phyloP scores from a whole-genome alignment of 2,797 vertebrate genomes.

The Dryobates pubescens region DNA sequence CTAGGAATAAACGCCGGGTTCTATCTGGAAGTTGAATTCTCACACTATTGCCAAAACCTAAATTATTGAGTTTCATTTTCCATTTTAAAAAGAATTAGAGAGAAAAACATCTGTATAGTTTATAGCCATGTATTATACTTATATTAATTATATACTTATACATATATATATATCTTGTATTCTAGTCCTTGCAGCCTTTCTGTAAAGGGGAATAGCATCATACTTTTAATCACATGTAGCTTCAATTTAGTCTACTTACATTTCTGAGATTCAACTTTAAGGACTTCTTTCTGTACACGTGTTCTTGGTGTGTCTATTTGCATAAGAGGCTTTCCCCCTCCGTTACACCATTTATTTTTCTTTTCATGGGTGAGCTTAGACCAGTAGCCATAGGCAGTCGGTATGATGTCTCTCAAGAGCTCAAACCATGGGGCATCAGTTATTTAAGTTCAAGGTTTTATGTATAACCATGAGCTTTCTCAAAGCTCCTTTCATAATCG shows the following conservation, averaged over 20 bases:
- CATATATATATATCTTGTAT: neutral
- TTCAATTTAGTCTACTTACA: neutral
- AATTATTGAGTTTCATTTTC: slow-evolving; percentile 8
- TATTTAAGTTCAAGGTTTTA: neutral
- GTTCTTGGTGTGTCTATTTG: neutral
- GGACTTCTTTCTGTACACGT: neutral
- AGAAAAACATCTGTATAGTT: neutral
- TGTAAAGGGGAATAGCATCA: neutral
- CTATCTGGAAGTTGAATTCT: neutral
- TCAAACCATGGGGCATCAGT: accelerated
- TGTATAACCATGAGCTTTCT: neutral
- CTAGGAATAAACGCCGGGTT: slow-evolving; percentile 34
- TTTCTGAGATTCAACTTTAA: neutral
- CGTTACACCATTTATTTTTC: neutral
- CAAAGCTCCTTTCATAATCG: neutral
- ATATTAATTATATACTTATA: no score
- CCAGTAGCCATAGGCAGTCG: neutral
- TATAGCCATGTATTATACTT: neutral
- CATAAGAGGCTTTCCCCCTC: neutral
- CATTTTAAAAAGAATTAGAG: neutral
- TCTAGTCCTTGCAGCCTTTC: neutral
- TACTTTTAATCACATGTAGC: neutral
- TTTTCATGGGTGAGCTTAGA: neutral
- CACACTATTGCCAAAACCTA: neutral
- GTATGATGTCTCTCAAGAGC: neutral